Evolutionary conservation across 2,113 vertebrate species (phyloP).

Genomic region (Ascaphus truei): DNA sequence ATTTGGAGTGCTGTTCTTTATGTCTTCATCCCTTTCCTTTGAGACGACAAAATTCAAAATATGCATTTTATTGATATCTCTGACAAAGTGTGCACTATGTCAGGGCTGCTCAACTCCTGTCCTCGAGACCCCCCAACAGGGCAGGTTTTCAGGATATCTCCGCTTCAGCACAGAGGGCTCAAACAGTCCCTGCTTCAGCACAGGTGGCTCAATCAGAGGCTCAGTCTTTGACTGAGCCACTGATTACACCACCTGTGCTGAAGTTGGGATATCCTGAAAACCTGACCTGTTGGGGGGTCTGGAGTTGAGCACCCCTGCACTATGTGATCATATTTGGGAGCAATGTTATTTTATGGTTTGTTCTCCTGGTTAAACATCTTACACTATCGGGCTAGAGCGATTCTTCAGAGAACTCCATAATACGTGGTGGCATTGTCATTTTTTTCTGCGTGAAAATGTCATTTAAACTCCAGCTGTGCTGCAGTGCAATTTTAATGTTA

Average conservation of each 20-base stretch:
- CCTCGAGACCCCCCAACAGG: too few relatives aligned
- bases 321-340: not conserved
- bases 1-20: not conserved
- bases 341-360: not conserved
- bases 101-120: too few relatives aligned
- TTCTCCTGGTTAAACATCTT: not conserved
- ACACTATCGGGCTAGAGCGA: not conserved
- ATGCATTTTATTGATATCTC: not conserved
- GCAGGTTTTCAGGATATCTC: too few relatives aligned
- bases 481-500: not conserved
- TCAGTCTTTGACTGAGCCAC: too few relatives aligned
- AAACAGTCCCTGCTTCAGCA: too few relatives aligned
- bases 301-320: too few relatives aligned
- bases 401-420: slow-evolving; percentile 9
- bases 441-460: slow-evolving; percentile 20
- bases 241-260: too few relatives aligned
- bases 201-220: too few relatives aligned
- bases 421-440: not conserved
- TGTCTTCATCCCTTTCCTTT: not conserved
- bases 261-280: too few relatives aligned
- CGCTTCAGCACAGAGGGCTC: too few relatives aligned
- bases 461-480: slow-evolving; percentile 29
- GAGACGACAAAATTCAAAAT: slow-evolving; percentile 10
- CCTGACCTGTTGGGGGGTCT: too few relatives aligned
- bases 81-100: not conserved